These are phyloP conservation scores for Galeruca laticollis DNA, from an alignment of 2,888 invertebrate genomes.

Conservation along the genomic window DNA sequence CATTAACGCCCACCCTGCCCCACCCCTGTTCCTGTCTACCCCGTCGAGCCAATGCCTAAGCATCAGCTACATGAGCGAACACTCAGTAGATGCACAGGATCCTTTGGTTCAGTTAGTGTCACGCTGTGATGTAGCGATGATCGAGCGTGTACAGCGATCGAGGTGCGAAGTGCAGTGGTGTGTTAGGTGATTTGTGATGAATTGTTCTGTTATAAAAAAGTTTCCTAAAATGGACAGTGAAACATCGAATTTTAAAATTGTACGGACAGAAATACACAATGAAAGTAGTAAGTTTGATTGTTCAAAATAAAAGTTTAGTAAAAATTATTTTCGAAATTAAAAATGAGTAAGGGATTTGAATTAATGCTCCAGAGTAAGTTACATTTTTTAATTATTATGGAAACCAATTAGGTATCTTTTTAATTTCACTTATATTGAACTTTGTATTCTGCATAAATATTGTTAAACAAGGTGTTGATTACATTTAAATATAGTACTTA, in stretches of 20 bases:
- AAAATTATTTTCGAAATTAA: neutral
- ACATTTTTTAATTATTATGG: too few species aligned
- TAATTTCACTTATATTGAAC: too few species aligned
- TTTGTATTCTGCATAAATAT: too few species aligned
- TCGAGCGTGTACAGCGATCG: neutral
- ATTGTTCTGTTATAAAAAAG: conserved; percentile 5
- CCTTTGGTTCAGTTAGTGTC: neutral
- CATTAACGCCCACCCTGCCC: conserved; percentile 11
- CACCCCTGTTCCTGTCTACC: neutral
- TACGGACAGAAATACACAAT: neutral
- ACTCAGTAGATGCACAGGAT: neutral
- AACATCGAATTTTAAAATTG: conserved; percentile 1
- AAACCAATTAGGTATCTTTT: too few species aligned
- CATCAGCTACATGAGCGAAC: neutral
- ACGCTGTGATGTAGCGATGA: conserved; percentile 4
- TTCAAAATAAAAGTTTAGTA: neutral
- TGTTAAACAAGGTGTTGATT: too few species aligned
- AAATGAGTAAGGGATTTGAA: neutral
- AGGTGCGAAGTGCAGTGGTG: conserved; percentile 7
- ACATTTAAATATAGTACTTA: too few species aligned
- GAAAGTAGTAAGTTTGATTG: conserved; percentile 4
- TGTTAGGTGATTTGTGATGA: conserved; percentile 1
- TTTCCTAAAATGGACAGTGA: conserved; percentile 1
- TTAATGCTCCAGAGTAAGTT: too few species aligned
- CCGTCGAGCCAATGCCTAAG: conserved; percentile 5